Conservation (phyloP, 2,113 vertebrate genomes). For the Cyprinodon tularosa region DNA sequence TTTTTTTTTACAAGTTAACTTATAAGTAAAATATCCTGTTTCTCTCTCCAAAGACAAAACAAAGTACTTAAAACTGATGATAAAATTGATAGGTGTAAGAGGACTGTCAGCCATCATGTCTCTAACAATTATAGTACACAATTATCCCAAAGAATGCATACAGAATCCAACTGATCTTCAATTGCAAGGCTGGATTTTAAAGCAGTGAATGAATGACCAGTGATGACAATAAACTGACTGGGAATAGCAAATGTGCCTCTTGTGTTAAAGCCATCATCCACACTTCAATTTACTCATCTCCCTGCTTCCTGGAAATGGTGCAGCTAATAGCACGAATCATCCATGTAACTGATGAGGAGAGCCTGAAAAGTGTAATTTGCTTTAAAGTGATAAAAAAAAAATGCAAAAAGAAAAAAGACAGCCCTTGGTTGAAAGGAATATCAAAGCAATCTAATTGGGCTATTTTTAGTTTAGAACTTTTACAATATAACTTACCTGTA, state of each 20-base stretch:
- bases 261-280: not conserved
- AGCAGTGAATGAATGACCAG: not conserved
- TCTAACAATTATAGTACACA: not conserved
- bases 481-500: not conserved
- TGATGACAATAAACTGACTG: not conserved
- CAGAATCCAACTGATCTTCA: not conserved
- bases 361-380: not conserved
- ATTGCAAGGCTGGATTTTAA: not conserved
- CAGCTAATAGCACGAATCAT: not conserved
- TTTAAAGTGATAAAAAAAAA: not conserved
- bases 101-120: not conserved
- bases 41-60: too few relatives aligned
- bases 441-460: not conserved
- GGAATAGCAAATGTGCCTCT: not conserved
- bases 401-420: not conserved
- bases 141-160: too few relatives aligned
- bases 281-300: constrained; percentile 12
- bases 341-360: not conserved
- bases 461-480: not conserved
- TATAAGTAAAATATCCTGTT: too few relatives aligned
- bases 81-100: too few relatives aligned
- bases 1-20: too few relatives aligned
- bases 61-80: too few relatives aligned
- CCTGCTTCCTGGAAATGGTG: constrained; percentile 4
- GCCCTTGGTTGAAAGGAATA: not conserved